These are phyloP conservation scores for Callinectes sapidus DNA, from an alignment of 2,888 invertebrate species.

Conservation along the genomic window DNA sequence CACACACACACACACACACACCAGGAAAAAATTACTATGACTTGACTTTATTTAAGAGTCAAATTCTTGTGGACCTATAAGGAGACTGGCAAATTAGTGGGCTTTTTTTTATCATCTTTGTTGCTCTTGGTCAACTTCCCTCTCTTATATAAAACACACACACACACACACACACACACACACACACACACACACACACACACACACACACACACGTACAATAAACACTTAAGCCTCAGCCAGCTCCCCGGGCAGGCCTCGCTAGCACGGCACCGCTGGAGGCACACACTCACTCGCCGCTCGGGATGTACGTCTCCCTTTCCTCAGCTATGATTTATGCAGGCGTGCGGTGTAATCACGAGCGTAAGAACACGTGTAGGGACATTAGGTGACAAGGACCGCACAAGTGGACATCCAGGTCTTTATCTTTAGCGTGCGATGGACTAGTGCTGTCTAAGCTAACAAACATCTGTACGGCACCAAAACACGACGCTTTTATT, in stretches of 20 bases:
- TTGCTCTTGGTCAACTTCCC: too few species aligned
- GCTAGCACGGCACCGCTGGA: neutral
- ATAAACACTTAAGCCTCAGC: neutral
- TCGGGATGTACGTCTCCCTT: neutral
- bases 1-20: too few species aligned
- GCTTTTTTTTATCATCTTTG: too few species aligned
- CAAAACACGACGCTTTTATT: neutral
- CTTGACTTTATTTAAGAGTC: too few species aligned
- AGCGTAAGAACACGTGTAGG: slow-evolving; percentile 33
- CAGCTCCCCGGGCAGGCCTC: neutral
- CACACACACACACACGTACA: neutral
- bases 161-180: too few species aligned
- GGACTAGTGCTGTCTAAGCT: too few species aligned
- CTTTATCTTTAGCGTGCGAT: neutral
- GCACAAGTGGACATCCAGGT: neutral
- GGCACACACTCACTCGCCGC: neutral
- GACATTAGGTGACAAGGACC: neutral
- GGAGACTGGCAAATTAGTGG: too few species aligned
- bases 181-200: neutral
- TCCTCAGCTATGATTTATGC: neutral
- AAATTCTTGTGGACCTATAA: too few species aligned
- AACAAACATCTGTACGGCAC: neutral
- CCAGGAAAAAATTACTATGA: too few species aligned
- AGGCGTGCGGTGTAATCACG: neutral
- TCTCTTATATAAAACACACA: too few species aligned